Base-by-base conservation (phyloP, 30 jellyfish, hydroid and myxozoan species). In the Mastigias papua region DNA sequence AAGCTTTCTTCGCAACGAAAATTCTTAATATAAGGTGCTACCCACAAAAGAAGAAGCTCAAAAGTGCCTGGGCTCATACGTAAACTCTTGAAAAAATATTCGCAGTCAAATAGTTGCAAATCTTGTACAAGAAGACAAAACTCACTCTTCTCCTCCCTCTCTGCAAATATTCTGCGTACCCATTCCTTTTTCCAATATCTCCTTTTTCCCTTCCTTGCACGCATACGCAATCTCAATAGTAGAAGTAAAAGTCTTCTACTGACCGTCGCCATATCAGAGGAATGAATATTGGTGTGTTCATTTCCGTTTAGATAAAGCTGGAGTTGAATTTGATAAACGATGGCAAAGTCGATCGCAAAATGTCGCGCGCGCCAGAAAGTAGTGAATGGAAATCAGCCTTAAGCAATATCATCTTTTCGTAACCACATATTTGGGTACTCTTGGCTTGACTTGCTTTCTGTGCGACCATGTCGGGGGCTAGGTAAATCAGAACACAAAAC, bases 31-130 rank as follows among this genome's bases (percentile, higher is more conserved):
- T 0, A 54, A n/a, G 87, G 87, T 16, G 76, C 87, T 48, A 75
- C 87, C 87, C 80, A 75, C 20, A 20, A 29, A 31, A 75, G 87
- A 22, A 75, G 87, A 16, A n/a, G 74, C 74, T 75, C 87, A 49
- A 30, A 75, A 48, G 1, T 34, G 1, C 22, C 25, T 6, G 85
- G 85, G 0, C 75, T 73, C 85, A 73, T 73, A 73, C 85, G 69
- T 8, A 73, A 0, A 20, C 69, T 22, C 28, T 22, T 22, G 71
- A 73, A 0, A 73, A 34, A 73, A 33, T 73, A 73, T 33, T 73
- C 80, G 13, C 7, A 16, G 31, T 75, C 87, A 75, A 75, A 75
- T 35, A 71, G 87, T 69, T 22, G 46, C 65, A 70, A 5, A 13
- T 1, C 82, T 32, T 70, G 29, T 32, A 70, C 82, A 72, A 75